Conservation (phyloP, 2,113 vertebrate species). For the Anser brachyrhynchus region DNA sequence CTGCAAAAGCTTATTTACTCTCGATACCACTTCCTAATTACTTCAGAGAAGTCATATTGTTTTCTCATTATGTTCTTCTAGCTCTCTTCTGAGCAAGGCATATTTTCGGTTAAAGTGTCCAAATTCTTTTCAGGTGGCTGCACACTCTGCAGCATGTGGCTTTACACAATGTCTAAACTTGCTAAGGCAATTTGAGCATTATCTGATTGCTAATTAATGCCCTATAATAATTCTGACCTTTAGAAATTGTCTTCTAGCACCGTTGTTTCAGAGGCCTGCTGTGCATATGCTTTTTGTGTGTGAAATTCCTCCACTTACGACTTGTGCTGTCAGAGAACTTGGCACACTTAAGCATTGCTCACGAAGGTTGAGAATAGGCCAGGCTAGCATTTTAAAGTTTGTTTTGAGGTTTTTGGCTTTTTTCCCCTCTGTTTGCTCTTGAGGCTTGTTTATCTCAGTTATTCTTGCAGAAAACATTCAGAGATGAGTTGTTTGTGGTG, state of each 20-base stretch:
- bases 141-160: neutral
- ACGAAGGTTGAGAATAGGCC: neutral
- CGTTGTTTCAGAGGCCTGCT: constrained; percentile 24
- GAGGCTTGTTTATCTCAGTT: neutral
- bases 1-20: constrained; percentile 38
- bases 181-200: constrained; percentile 10
- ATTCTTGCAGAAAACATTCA: neutral
- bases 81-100: neutral
- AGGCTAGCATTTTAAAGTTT: neutral
- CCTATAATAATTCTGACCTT: constrained; percentile 62
- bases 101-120: constrained; percentile 7
- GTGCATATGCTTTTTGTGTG: neutral
- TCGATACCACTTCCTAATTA: neutral
- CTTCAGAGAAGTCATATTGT: constrained; percentile 5
- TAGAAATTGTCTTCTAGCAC: constrained; percentile 28
- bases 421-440: neutral
- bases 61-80: constrained; percentile 8
- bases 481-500: neutral
- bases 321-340: neutral
- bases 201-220: constrained; percentile 53
- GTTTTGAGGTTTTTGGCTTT: neutral
- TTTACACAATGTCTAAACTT: neutral
- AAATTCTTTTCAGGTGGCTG: constrained; percentile 33
- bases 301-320: neutral
- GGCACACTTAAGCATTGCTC: neutral